Base-by-base conservation (phyloP, 2,797 vertebrate species). In the Lagocephalus sceleratus region DNA sequence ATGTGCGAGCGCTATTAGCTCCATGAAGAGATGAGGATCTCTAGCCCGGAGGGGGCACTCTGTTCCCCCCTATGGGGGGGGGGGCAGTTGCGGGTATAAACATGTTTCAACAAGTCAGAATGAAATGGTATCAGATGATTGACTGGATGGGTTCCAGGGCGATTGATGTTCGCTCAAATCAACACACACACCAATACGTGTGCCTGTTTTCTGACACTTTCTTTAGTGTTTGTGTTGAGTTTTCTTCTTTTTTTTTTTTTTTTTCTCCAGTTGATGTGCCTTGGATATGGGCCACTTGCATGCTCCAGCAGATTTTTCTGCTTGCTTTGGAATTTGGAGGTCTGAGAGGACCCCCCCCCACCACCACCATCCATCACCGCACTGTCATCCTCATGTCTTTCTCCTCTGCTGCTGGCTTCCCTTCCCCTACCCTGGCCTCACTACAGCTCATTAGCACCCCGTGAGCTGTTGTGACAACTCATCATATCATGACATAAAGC, bases 401-500 rank as follows among this genome's bases (percentile, higher is more conserved):
- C 59, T 68, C 5, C 20, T 40, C 49, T 22, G 20, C 12, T 20
- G 20, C 63, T 54, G 69, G 54, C 57, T 35, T 47, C 53, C 54
- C 69, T 52, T 49, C 60, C 65, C 69, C 53, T 69, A 76, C 75
- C 68, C 68, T 57, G 63, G 74, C 82, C 84, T 76, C 82, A 86
- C 84, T 85, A 81, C 87, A 90, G 88, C 90, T 90, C 89, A 90
- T 91, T 91, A 92, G 87, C 76, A 78, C 84, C 82, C 84, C 66
- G 76, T 83, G 64, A 87, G 87, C 86, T 83, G 86, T 85, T 86
- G 88, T 91, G 90, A 90, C 90, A 91, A 86, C 86, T 90, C 88
- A 90, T 92, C 89, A 90, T 91, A 91, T 91, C 89, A 90, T 90
- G 89, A 87, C 85, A 88, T 78, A 81, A 90, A 90, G 87, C 85